Evolutionary conservation across 2,888 invertebrate species (phyloP), one percentile per base, ranked within the genome.

Genomic region (Campoletis raptor): DNA sequence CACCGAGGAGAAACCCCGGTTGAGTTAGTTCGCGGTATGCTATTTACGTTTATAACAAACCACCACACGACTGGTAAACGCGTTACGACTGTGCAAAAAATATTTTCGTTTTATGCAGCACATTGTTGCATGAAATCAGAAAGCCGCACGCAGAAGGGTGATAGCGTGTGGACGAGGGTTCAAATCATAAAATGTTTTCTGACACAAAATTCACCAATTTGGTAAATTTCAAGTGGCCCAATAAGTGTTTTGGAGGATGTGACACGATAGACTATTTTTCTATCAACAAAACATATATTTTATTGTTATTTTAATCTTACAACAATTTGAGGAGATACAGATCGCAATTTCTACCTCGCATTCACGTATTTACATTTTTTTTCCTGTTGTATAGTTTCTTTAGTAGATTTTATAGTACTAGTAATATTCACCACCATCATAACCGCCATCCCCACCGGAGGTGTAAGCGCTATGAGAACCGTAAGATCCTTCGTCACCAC

Each of bases 401-500:
- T 21, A 37, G 36, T 21, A 10, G 21, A 40, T 24, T 18, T 24
- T 45, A 45, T 30, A 79, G 69, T 15, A 5, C 81, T 73, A 83
- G 73, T 86, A 88, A 83, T 88, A 88, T 78, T 88, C 86, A 74
- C 89, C 91, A 40, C 88, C 88, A 87, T 91, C 88, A 2, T 85
- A 89, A 8, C 87, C 89, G 8, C 72, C 90, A 7, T 88, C 90
- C 10, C 89, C 89, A 48, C 81, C 90, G n/a, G 86, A 89, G 5
- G 89, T 87, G 80, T 92, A 92, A 48, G 93, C 92, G 52, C 89
- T 87, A 76, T 88, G 89, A 42, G 76, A 88, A 21, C 88, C 91
- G 70, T 92, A 91, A 57, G 92, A 89, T 48, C 90, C 91, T 30
- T 91, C 91, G 48, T 87, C 89, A 2, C 87, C 90, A 24, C 90